Base-by-base conservation (phyloP, 2,888 invertebrate species). In the Euzetes globulus region DNA sequence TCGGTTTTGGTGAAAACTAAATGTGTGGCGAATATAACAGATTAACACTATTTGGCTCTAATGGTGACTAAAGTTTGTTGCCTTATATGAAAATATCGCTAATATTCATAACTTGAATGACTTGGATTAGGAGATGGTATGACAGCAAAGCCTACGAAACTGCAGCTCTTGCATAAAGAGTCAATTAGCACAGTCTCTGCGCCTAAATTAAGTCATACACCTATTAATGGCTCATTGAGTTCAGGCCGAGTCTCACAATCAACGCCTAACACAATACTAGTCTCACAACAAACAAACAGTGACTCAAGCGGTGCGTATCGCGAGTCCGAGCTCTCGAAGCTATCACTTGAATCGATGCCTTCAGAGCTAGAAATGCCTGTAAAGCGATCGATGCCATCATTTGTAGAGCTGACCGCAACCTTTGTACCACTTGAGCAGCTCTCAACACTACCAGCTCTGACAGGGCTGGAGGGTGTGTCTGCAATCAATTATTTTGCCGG, bases 381-480 rank as follows among this genome's bases (percentile, higher is more conserved):
- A n/a, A 52, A 19, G 11, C 52, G 6, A 52, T 19, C 52, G 52
- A 52, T 25, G 55, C 55, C 55, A 25, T 33, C 63, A 33, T 71
- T 75, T 29, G 71, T 74, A 37, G 74, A 73, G 45, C 25, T 75
- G 13, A 74, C 75, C 22, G 74, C 71, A 37, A 75, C 75, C 7
- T 73, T 75, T 70, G 45, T 75, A 6, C 74, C 75, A 41, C 65
- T 65, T 45, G 75, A 73, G 17, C 29, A 50, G 19, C 60, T 75
- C 25, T 37, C 72, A 15, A 65, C 73, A 15, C 55, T 22, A 9
- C 9, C 55, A 11, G 55, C 13, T 25, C 25, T 52, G 19, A 19
- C 52, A 52, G 52, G 52, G 17, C 22, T 70, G n/a, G 22, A 37
- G 22, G 37, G 29, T 33, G 45, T 58, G 29, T 52, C 75, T 15